Base-by-base conservation (phyloP, 1,140 invertebrate genomes). In the Hylyphantes graminicola region DNA sequence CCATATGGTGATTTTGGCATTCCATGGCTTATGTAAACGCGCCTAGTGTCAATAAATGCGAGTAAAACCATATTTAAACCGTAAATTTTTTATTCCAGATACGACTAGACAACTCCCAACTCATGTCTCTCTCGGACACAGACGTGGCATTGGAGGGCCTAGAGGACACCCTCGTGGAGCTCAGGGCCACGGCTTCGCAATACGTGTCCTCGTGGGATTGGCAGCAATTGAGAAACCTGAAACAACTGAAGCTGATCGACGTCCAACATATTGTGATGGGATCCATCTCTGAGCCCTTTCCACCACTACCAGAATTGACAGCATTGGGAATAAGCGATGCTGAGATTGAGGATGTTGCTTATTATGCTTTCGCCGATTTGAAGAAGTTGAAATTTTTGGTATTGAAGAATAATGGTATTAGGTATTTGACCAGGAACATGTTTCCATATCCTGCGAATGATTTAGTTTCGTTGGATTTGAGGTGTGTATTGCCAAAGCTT, bases 71-170 rank as follows among this genome's bases (percentile, higher is more conserved):
- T n/a, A n/a, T n/a, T n/a, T n/a, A n/a, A n/a, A n/a, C n/a, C n/a
- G n/a, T n/a, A n/a, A n/a, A n/a, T n/a, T n/a, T n/a, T n/a, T n/a
- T 12, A 9, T 64, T 51, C 19, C 15, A 80, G 78, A 80, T 80
- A 19, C 78, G 78, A 0, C 63, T 80, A 9, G 55, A 2, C 11
- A 51, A 51, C 5, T 51, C 78, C 8, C 19, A 80, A 70, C 5
- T 80, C 0, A 70, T 80, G 67, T 70, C 78, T 7, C 63, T 80
- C 12, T 80, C 78, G 10, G 78, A 80, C 55, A 19, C 10, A 19
- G 78, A 80, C 13, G 17, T 80, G 1, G 78, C 78, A 12, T 80
- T 80, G 9, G 78, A 70, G 59, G 78, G 78, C 11, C 55, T 80
- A 2, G 78, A 80, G 17, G 67, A 80, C n/a, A 55, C 19, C 0